Conservation (phyloP, 2,888 invertebrate genomes). For the Syrista parreyssii region DNA sequence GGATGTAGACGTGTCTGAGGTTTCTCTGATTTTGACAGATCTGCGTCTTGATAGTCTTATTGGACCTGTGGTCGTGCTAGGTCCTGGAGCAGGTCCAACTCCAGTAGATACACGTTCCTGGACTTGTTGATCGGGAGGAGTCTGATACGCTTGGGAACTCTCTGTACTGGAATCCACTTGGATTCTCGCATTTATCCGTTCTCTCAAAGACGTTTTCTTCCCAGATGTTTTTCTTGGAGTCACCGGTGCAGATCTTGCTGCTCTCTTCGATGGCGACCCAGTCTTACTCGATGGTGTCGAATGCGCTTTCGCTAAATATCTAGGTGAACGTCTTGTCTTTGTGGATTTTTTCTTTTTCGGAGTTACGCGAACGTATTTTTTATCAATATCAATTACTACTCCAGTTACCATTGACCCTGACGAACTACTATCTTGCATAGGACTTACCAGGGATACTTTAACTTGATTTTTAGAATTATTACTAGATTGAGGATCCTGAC, state of each 20-base stretch:
- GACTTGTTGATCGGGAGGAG: conserved; percentile 22
- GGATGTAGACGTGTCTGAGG: conserved; percentile 60
- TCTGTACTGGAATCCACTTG: conserved; percentile 50
- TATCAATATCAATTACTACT: conserved; percentile 47
- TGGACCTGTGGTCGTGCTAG: neutral
- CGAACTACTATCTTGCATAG: conserved; percentile 28
- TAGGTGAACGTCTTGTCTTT: conserved; percentile 27
- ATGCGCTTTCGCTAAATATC: conserved; percentile 32
- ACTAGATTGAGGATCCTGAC: neutral
- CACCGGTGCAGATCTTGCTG: conserved; percentile 38
- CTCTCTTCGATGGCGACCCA: conserved; percentile 41
- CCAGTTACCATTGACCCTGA: conserved; percentile 39
- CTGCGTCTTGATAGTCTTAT: neutral
- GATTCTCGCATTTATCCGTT: conserved; percentile 18
- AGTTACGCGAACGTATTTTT: conserved; percentile 47
- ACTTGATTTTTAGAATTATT: neutral
- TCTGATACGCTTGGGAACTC: conserved; percentile 43
- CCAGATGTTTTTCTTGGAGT: conserved; percentile 37
- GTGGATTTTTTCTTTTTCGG: conserved; percentile 38
- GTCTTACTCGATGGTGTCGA: conserved; percentile 40
- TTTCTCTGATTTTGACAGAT: conserved; percentile 37
- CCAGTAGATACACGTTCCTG: neutral
- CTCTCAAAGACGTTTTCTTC: neutral
- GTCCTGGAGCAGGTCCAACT: neutral
- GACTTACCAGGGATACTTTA: neutral